A percentile compares a stretch with the other conserved stretches of the same genome.
These are phyloP conservation scores for Desoria tigrina DNA, from an alignment of 2,888 invertebrate genomes.

Conservation along the genomic window DNA sequence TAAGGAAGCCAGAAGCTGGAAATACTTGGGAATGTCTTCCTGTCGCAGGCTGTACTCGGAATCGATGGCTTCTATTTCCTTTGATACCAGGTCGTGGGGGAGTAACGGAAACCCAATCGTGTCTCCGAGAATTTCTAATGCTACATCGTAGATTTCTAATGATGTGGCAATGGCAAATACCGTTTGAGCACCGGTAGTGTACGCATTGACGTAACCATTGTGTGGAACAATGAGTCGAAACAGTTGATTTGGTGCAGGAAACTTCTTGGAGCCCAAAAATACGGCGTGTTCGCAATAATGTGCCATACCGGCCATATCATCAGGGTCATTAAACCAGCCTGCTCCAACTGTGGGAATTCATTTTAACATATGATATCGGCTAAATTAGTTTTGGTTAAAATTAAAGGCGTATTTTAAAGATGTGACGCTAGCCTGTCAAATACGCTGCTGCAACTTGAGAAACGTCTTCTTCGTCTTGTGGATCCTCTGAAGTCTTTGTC, in stretches of 20 bases:
- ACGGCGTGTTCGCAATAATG: slow-evolving; percentile 43
- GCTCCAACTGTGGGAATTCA: too few species aligned
- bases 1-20: slow-evolving; percentile 25
- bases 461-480: slow-evolving; percentile 4
- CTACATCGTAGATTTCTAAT: slow-evolving; percentile 22
- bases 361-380: too few species aligned
- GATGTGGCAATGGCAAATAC: slow-evolving; percentile 23
- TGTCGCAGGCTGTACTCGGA: slow-evolving; percentile 38
- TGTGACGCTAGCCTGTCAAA: too few species aligned
- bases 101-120: slow-evolving; percentile 30
- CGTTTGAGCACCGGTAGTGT: slow-evolving; percentile 1
- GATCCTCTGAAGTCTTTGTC: background rate
- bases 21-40: slow-evolving; percentile 32
- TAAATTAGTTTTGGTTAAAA: too few species aligned
- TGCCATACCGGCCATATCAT: slow-evolving; percentile 25
- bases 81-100: slow-evolving; percentile 23
- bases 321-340: slow-evolving; percentile 32
- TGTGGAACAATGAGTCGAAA: slow-evolving; percentile 29
- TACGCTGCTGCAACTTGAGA: slow-evolving; percentile 12
- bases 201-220: slow-evolving; percentile 35
- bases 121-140: slow-evolving; percentile 35
- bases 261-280: slow-evolving; percentile 39
- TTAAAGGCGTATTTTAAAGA: too few species aligned
- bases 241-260: slow-evolving; percentile 30
- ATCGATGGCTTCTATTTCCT: slow-evolving; percentile 38